A percentile compares a stretch with the other conserved stretches of the same genome.
These are phyloP conservation scores for Rallus limicola DNA, from an alignment of 2,113 vertebrate genomes.

Conservation along the genomic window DNA sequence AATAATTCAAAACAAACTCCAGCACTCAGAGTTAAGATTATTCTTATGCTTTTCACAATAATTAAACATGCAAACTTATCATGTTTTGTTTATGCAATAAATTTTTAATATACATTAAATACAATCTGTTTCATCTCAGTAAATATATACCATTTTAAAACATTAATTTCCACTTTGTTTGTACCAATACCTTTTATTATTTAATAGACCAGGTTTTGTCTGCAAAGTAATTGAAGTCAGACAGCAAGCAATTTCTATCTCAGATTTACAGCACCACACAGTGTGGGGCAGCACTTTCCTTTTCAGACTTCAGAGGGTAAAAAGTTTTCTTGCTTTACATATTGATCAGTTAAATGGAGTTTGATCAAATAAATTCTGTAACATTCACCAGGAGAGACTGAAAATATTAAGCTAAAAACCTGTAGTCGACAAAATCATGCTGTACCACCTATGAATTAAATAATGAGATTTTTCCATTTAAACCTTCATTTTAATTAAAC, in stretches of 20 bases:
- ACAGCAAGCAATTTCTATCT: background rate
- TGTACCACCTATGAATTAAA: background rate
- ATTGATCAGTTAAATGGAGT: background rate
- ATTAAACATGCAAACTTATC: constrained; percentile 34
- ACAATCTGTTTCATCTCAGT: constrained; percentile 41
- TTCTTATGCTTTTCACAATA: background rate
- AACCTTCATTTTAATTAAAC: constrained; percentile 64
- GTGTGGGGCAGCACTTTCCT: background rate
- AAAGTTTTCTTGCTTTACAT: background rate
- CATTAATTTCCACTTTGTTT: constrained; percentile 48
- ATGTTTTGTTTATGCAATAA: constrained; percentile 43
- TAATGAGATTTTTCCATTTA: constrained; percentile 38
- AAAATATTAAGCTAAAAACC: background rate
- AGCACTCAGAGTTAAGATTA: background rate
- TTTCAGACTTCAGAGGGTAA: background rate
- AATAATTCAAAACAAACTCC: constrained; percentile 50
- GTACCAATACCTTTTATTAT: constrained; percentile 42
- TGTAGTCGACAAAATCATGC: background rate
- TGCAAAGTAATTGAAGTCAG: background rate
- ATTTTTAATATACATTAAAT: constrained; percentile 55
- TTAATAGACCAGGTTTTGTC: background rate
- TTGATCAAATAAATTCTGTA: background rate
- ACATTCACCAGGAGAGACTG: background rate
- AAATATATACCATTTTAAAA: constrained; percentile 28
- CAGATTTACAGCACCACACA: background rate